Conservation (phyloP, 2,888 invertebrate genomes). For the Napeogenes sylphis region DNA sequence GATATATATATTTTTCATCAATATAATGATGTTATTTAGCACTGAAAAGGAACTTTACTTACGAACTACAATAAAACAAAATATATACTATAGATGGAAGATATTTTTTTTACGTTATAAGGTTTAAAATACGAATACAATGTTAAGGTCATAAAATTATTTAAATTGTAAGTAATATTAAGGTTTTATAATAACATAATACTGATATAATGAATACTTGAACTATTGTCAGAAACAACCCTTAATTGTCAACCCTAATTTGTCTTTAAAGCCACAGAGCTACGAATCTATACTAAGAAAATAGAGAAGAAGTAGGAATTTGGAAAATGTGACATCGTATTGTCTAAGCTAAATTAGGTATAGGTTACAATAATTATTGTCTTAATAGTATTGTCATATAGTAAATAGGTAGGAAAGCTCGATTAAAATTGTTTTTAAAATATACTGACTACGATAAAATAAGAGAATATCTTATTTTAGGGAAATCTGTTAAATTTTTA, state of each 20-base stretch:
- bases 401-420: slow-evolving; percentile 63
- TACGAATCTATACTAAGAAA: background rate
- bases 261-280: background rate
- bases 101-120: no score
- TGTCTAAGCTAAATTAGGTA: slow-evolving; percentile 11
- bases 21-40: background rate
- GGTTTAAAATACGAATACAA: no score
- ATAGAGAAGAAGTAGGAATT: background rate
- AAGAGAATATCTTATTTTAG: background rate
- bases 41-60: background rate
- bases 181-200: no score
- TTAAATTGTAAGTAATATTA: no score
- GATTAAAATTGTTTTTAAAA: slow-evolving; percentile 36
- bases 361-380: slow-evolving; percentile 43
- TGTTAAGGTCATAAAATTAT: no score
- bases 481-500: background rate
- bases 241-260: no score
- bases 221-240: no score
- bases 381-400: slow-evolving; percentile 61
- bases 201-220: no score
- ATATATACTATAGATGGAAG: background rate
- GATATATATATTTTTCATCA: background rate
- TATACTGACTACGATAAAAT: slow-evolving; percentile 12
- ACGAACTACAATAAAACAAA: background rate
- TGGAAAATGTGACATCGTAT: slow-evolving; percentile 6